Base-by-base conservation (phyloP, 1,140 invertebrate species). In the Euwallacea similis region DNA sequence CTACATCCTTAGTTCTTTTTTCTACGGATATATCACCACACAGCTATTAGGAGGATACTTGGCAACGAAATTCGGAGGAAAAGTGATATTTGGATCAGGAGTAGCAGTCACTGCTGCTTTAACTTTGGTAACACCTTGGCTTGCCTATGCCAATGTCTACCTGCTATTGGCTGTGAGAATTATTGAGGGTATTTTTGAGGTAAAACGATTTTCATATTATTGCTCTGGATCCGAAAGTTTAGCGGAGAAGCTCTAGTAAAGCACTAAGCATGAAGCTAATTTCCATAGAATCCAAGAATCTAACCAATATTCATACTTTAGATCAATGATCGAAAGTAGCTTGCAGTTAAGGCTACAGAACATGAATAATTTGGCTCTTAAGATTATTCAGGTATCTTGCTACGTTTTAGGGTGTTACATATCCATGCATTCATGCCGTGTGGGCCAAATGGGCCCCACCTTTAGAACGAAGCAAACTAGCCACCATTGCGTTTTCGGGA, bases 401-500 rank as follows among this genome's bases (percentile, higher is more conserved):
- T 33, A 33, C 21, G 21, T 56, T 21, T 15, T 56, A 94, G 92
- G 94, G 94, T 54, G 93, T 96, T 0, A 94, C 93, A 0, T 96
- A 94, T 82, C 94, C 95, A 4, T 91, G 92, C 72, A 95, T 95
- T 65, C 93, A 96, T 80, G 90, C 91, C 8, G 88, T 96, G 13
- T 95, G 94, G 92, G 86, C 91, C 0, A 88, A 89, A 68, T 97
- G 95, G 94, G 90, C 93, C 9, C 95, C 95, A 16, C 89, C 91
- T 0, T 78, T 89, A 16, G 94, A 97, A 81, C 86, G 93, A 42
- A 92, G 90, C 7, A 86, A 90, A 15, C 83, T 94, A 46, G 90
- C 91, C 0, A 91, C 89, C 0, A 86, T 93, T 42, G 89, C 91
- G 0, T 93, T 93, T 82, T 93, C 91, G n/a, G 93, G 93, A 7